Base-by-base conservation (phyloP, 2,797 vertebrate genomes). In the Rallus crepitans region DNA sequence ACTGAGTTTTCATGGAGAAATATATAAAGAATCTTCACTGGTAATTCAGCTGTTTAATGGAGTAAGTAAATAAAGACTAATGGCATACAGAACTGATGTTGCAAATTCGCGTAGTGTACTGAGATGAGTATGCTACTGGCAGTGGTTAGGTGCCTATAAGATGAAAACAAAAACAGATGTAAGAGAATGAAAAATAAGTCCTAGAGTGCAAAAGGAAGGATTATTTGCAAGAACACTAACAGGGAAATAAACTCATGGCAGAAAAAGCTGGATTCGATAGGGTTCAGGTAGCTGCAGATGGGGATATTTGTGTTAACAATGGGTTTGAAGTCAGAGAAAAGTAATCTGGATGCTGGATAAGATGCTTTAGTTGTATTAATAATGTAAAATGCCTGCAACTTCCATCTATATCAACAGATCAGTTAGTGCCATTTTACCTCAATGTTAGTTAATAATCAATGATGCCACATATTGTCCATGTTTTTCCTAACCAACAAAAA, bases 401-500 rank as follows among this genome's bases (percentile, higher is more conserved):
- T 60, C 72, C 56, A 85, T 47, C 23, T 25, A 13, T 52, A 92
- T 69, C 35, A 93, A 92, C 56, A 90, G 64, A 87, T 87, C 42
- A 75, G 20, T 90, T 72, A 87, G 35, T 85, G 66, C 56, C 35
- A 39, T 88, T 93, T 95, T 93, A 86, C 90, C 82, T 83, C 65
- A 48, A 61, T 1, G 0, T 64, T 89, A 79, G 81, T 56, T 80
- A 95, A 69, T 78, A 76, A 86, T 90, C 56, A 90, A 50, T 66
- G 68, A 76, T 12, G 20, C 66, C 60, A 40, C 0, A 1, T 28
- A 59, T 59, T 95, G 63, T 73, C 66, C n/a, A 5, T 53, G 52
- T 40, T 89, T 70, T 83, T 71, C 47, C 63, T 79, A 72, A 55
- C 42, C 70, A 82, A 19, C 9, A 0, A 71, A 15, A 91, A 91